Evolutionary conservation across 2,888 invertebrate species (phyloP), one percentile per base, ranked within the genome.

Genomic region (Spilarctia lutea): DNA sequence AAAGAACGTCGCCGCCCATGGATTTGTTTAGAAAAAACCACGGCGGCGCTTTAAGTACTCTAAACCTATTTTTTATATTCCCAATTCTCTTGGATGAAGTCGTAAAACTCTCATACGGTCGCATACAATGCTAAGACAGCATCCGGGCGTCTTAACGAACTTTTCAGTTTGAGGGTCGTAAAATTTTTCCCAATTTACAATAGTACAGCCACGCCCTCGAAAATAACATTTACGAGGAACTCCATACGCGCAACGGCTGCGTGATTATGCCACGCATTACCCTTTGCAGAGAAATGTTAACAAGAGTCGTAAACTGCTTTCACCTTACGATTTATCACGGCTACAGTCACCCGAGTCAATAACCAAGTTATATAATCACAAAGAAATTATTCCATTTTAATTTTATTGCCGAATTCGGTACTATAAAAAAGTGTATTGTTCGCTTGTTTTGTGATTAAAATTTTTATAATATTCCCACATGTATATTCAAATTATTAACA

Each of bases 41-140:
- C 91, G 90, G 87, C 86, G 88, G 84, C 85, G 86, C 88, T 88
- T 91, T 91, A 91, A 92, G 90, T 89, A 87, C 89, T 86, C 86
- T 89, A 88, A 85, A 87, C 86, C 82, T 87, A 84, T 85, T 87
- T 87, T 92, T 91, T 91, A 42, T 90, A 90, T 86, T 82, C 86
- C 85, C 84, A 85, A 88, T 90, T 89, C 89, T 90, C 85, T 83
- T 90, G 91, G 91, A 92, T 91, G 87, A 85, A 92, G 92, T 94
- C 94, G 92, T 95, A 94, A 95, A 94, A 90, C 86, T 86, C 89
- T 82, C 74, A 71, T 90, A 88, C 90, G 87, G 90, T 87, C 86
- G 85, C 81, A 84, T 84, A 82, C 75, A 74, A 74, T 71, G 73
- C 79, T 74, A 74, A 73, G 79, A 60, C 77, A 71, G 88, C 89